Evolutionary conservation across 2,113 vertebrate species (phyloP), one percentile per base, ranked within the genome.

Genomic region (Phyllostomus hastatus): DNA sequence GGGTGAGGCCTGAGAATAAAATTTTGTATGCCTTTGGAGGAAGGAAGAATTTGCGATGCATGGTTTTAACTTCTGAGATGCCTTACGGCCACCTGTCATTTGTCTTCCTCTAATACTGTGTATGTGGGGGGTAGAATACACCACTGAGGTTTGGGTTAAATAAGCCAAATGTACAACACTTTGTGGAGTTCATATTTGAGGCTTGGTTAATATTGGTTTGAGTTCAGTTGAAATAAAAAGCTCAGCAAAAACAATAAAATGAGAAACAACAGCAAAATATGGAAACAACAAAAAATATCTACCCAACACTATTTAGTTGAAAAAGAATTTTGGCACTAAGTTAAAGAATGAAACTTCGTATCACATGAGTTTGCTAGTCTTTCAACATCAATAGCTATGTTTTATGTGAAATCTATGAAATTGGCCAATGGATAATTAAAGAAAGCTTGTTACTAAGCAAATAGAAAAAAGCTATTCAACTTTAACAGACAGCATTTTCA

Each of bases 401-500:
- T 98, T 93, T 93, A 90, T 97, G 97, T 95, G 69, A 97, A 98
- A 98, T 96, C 83, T 97, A 96, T 97, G 83, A 98, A 97, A 98
- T 90, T 91, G 75, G 90, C 79, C 79, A 98, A 90, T 97, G 94
- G 98, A 97, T 98, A 98, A 98, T 98, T 98, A 97, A 98, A 98
- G 75, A 96, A 95, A 75, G 81, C 88, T 97, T 95, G 98, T 98
- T 98, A 97, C 64, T 81, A 97, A 96, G 90, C 95, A 98, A 98
- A 98, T 97, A 97, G 95, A 95, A 97, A 97, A 95, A 92, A 94
- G 86, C 97, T 97, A 94, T 98, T 98, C 95, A 97, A 98, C 97
- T 98, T 98, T 96, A 94, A 97, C 98, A 98, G 97, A 97, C 78
- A 96, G 88, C 95, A 95, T 98, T 98, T 98, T 95, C 94, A 95